Evolutionary conservation across 2,888 invertebrate species (phyloP), one percentile per base, ranked within the genome.

Genomic region (Diachrysia chrysitis): DNA sequence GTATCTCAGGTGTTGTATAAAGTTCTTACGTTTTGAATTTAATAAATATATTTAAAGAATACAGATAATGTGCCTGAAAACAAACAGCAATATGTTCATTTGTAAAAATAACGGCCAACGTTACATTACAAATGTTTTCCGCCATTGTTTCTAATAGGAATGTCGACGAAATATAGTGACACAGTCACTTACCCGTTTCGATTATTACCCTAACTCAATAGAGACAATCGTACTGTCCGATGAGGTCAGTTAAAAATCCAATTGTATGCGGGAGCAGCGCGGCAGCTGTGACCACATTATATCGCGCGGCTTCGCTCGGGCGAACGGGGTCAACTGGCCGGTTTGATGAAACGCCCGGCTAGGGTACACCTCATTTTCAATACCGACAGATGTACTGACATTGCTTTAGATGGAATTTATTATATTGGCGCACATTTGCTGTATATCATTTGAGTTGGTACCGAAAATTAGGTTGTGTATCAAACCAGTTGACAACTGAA

Each of bases 281-380:
- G 83, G 81, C 90, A 87, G 89, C 89, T 88, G 89, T 80, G 89
- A 91, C 91, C 90, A 88, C 89, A 89, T 89, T 89, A 88, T 90
- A 90, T 89, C 83, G 84, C 78, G 81, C 81, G 86, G 85, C 87
- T 87, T 87, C 78, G 85, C 79, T 79, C 81, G 78, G 73, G 78
- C 78, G 79, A 88, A 86, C 76, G 84, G 84, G 90, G 90, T 89
- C 91, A 90, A 83, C 83, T 83, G 83, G 82, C 79, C 73, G 69
- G 81, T 83, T 87, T 92, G 90, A 91, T 92, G 90, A 90, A 92
- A 92, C 84, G 84, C 83, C 70, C 66, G 56, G 69, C 78, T 79
- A 78, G 79, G 78, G 76, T 42, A 77, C 81, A 81, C 82, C 87
- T 88, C 88, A 88, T 90, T 89, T 87, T 85, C 85, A 84, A 85